Base-by-base conservation (phyloP, 2,797 vertebrate species). In the Argentina silus region DNA sequence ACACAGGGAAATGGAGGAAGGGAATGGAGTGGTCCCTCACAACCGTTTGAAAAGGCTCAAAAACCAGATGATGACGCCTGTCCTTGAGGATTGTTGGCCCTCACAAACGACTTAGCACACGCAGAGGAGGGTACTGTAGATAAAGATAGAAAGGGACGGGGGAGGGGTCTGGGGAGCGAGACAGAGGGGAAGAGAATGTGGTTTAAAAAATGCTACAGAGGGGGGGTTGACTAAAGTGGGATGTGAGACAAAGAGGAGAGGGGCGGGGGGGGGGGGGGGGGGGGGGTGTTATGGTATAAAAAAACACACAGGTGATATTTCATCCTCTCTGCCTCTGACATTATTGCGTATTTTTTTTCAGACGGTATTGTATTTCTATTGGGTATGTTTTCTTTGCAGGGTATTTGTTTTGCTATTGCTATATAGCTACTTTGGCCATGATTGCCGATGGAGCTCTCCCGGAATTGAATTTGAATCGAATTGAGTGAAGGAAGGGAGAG, bases 381-480 rank as follows among this genome's bases (percentile, higher is more conserved):
- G 50, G 70, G 70, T 80, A 27, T 85, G 67, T 87, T 86, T 81
- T 78, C 82, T 72, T 76, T 11, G 50, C n/a, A 3, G 78, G 78
- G 76, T 64, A 15, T 78, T 78, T 72, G 67, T 57, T 73, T 78
- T 69, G 71, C 77, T 78, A 19, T 76, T 76, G 72, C 76, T 36
- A 47, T 36, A 47, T 19, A 42, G 72, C 9, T 78, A 64, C 79
- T 67, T 78, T 67, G 76, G 21, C 77, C 66, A 68, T 83, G 71
- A 79, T 78, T 69, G 78, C 77, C 78, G 81, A 84, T 80, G 75
- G 82, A 84, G 69, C 72, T 70, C 72, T 81, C 75, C 70, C 65
- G 65, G 86, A 85, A 90, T 81, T 87, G 72, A 83, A 90, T 91
- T 91, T 86, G 76, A 90, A 90, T 89, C 78, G 83, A 88, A 90